Conservation (phyloP, 2,888 invertebrate genomes). For the Cyclophora albipunctata region DNA sequence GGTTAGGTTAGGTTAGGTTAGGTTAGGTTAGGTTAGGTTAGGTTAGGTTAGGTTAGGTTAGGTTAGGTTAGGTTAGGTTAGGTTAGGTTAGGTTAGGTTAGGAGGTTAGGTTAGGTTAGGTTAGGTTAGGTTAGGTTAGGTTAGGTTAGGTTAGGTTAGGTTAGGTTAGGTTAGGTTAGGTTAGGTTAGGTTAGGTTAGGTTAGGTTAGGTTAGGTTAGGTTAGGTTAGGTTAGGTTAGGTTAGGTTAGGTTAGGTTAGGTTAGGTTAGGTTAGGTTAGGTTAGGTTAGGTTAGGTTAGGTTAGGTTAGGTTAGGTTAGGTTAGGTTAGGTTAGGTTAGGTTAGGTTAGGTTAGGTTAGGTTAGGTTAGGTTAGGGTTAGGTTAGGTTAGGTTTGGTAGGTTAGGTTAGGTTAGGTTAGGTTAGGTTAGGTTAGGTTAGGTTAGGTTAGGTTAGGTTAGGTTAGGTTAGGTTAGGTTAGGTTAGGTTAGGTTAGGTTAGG, state of each 20-base stretch:
- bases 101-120: not conserved
- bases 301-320: constrained; percentile 14
- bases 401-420: constrained; percentile 13
- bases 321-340: constrained; percentile 15
- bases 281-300: constrained; percentile 14
- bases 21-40: no score
- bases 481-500: constrained; percentile 10
- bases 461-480: constrained; percentile 12
- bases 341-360: constrained; percentile 15
- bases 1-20: no score
- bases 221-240: constrained; percentile 13
- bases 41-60: no score
- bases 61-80: no score
- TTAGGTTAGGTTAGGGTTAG: constrained; percentile 11
- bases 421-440: constrained; percentile 14
- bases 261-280: constrained; percentile 13
- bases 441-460: constrained; percentile 13
- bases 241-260: constrained; percentile 11
- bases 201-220: constrained; percentile 11
- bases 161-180: constrained; percentile 27
- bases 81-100: constrained; percentile 1
- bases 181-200: constrained; percentile 17
- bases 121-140: constrained; percentile 1
- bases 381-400: constrained; percentile 11
- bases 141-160: constrained; percentile 22